Base-by-base conservation (phyloP, 2,888 invertebrate species). In the Eupelmus urozonus region DNA sequence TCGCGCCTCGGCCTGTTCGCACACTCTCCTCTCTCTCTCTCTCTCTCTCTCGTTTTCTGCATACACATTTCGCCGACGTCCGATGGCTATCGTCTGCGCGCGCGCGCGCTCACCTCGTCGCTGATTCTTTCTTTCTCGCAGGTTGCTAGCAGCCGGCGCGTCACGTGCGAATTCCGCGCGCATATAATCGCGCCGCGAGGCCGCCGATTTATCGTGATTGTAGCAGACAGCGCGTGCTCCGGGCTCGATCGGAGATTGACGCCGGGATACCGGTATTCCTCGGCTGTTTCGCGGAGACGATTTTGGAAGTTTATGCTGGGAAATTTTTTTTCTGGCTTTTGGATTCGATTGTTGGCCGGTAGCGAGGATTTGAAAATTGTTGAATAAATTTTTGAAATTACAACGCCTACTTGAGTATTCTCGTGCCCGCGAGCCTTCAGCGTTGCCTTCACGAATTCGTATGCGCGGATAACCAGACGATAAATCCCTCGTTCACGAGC, bases 81-180 rank as follows among this genome's bases (percentile, higher is more conserved):
- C 59, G 59, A 45, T 60, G 60, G 60, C 49, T 71, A 34, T 34
- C 45, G 45, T 9, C 9, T 34, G n/a, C n/a, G n/a, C n/a, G n/a
- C n/a, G n/a, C n/a, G n/a, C n/a, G n/a, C 40, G 40, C 3, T 9
- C 40, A 57, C 57, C 57, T 5, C 45, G 4, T 55, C 53, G 13
- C 40, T 20, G 9, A 11, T 59, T 27, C 59, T 53, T 53, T 42
- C 40, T 73, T 29, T 63, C 65, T 65, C 55, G 40, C 40, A 55
- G 25, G 65, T 65, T 65, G 65, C 65, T 11, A 4, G 29, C 29
- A n/a, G 29, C 29, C 59, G 29, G 13, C 27, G 16, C 25, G 13
- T 42, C 70, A 70, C 70, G 70, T 45, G 70, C 57, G 70, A 70
- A 59, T 49, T 70, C 53, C 34, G 9, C 29, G n/a, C n/a, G n/a